These are phyloP conservation scores for Bovichtus diacanthus DNA, from an alignment of 2,797 vertebrate species.

Conservation along the genomic window DNA sequence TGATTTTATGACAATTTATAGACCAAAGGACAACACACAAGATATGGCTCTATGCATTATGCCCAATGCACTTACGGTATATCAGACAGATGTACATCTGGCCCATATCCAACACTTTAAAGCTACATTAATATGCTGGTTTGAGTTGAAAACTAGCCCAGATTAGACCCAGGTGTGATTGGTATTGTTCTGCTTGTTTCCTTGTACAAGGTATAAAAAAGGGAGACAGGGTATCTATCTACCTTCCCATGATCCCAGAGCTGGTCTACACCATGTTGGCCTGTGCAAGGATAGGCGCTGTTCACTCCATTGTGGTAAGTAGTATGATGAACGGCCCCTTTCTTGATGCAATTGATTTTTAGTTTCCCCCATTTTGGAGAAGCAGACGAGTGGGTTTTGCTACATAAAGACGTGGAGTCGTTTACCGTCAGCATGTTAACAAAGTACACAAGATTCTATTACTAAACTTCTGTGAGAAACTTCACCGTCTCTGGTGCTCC, in stretches of 20 bases:
- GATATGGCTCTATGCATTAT: neutral
- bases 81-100: neutral
- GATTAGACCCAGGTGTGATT: neutral
- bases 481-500: neutral
- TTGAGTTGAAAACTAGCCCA: neutral
- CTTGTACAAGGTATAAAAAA: conserved; percentile 81
- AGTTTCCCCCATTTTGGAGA: neutral
- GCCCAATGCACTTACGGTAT: neutral
- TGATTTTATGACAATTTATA: too few relatives aligned
- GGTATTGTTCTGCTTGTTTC: conserved; percentile 24
- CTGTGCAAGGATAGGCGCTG: conserved; percentile 86
- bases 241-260: conserved; percentile 89
- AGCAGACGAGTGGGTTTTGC: neutral
- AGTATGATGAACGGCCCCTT: neutral
- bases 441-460: neutral
- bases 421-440: neutral
- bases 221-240: conserved; percentile 87
- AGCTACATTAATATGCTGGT: neutral
- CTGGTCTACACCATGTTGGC: conserved; percentile 86
- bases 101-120: neutral
- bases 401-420: neutral
- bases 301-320: conserved; percentile 88
- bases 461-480: neutral
- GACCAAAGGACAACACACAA: conserved; percentile 5
- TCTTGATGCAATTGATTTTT: neutral